These are phyloP conservation scores for Sphecodes monilicornis DNA, from an alignment of 2,888 invertebrate species.

Conservation along the genomic window DNA sequence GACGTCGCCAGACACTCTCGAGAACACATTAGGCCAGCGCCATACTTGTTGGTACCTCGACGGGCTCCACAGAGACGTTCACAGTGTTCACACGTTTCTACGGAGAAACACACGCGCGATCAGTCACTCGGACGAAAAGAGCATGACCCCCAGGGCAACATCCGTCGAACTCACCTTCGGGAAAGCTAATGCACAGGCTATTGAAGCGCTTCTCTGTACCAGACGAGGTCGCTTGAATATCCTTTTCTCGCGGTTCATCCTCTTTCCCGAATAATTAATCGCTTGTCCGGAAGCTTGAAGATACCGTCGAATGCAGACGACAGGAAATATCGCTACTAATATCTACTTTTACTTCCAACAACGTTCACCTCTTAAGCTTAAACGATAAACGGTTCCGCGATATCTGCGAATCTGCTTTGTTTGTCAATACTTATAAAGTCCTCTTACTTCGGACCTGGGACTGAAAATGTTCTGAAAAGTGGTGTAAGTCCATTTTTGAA, in stretches of 20 bases:
- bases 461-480: too few species aligned
- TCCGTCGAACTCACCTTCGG: constrained; percentile 42
- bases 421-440: neutral
- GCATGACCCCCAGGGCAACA: constrained; percentile 44
- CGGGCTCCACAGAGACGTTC: constrained; percentile 32
- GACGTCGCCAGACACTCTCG: constrained; percentile 60
- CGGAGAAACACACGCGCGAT: constrained; percentile 31
- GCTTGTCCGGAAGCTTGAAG: constrained; percentile 11
- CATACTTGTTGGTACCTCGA: constrained; percentile 30
- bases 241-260: constrained; percentile 35
- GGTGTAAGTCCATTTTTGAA: too few species aligned
- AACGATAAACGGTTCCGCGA: neutral
- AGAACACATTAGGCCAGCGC: constrained; percentile 52
- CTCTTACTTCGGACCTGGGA: neutral
- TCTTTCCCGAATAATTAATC: constrained; percentile 38
- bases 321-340: neutral
- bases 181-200: constrained; percentile 49
- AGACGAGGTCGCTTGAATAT: constrained; percentile 55
- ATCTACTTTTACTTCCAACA: neutral
- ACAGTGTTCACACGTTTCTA: constrained; percentile 32
- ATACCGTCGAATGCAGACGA: neutral
- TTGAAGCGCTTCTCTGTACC: constrained; percentile 36
- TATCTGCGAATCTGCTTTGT: neutral
- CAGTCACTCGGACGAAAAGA: constrained; percentile 57
- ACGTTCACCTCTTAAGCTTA: neutral